Base-by-base conservation (phyloP, 2,797 vertebrate species). In the Halcyon leucocephala region DNA sequence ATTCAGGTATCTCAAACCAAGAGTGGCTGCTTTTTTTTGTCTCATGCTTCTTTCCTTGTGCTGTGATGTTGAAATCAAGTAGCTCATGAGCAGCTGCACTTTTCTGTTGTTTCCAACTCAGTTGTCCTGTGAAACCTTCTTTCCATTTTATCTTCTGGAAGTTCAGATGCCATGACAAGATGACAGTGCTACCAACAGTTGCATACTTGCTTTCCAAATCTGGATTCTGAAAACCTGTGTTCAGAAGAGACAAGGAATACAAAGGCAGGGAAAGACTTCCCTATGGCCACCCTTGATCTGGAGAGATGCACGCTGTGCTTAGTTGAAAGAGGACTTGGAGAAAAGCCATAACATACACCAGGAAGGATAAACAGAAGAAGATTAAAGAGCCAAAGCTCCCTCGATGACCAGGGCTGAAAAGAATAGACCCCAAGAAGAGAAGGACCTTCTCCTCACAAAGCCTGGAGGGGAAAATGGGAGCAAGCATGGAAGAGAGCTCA, bases 161-260 rank as follows among this genome's bases (percentile, higher is more conserved):
- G 65, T 95, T 97, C 74, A 96, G 77, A 21, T 0, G 19, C 82
- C 96, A 97, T 35, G 94, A 92, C 80, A 97, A 91, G 74, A 5
- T 25, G 37, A 91, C 57, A 15, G 44, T 16, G 57, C 93, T 96
- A 52, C 83, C 84, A 82, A 55, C 57, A 90, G 84, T 1, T 46
- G 70, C 86, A 28, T 96, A 97, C 31, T 18, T 74, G 29, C 35
- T 92, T 82, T 91, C 79, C 4, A 10, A 49, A 46, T 31, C 52
- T 62, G 70, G 44, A 46, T 84, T 54, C 71, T 82, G 49, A 87
- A 97, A 97, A 93, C 96, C 97, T 97, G 89, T 39, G 89, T 93
- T 89, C 60, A 82, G 51, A 89, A 82, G 51, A 90, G 55, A 95
- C 3, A 82, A 89, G 44, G 62, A 79, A 82, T 65, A 95, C 11